Evolutionary conservation across 1,140 invertebrate species (phyloP), one percentile per base, ranked within the genome.

Genomic region (Psix sp.): DNA sequence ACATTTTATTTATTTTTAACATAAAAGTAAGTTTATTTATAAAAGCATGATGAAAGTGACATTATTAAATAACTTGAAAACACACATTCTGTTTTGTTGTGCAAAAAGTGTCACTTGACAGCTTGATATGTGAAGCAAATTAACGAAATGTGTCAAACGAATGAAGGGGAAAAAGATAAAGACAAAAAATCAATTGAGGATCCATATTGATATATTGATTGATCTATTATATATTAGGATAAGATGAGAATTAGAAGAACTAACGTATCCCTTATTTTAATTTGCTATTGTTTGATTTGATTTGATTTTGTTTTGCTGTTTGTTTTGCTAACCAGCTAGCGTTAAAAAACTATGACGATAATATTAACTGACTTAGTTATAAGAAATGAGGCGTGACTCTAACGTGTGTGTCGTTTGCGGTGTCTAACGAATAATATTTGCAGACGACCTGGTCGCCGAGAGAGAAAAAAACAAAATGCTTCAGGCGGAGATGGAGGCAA

Each of bases 401-500:
- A 48, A 39, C 6, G 40, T 45, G 59, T 52, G 42, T 31, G 17
- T 40, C 16, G 48, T 60, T 56, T 66, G 60, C 63, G 40, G 81
- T 84, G 78, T 86, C 68, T 87, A 86, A 87, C 82, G 56, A 82
- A 78, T 86, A 72, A 87, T 86, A 77, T 86, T 93, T 92, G 82
- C 93, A 99, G 97, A 98, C 91, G 96, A 99, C 89, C 92, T 99
- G 85, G 90, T 96, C 86, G 90, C 91, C 82, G 96, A 98, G 90
- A 95, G 95, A 90, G 94, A 96, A 89, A 96, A 96, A 91, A 97
- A 96, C 91, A 97, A 96, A 92, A 89, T 95, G 86, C 92, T 99
- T 80, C 94, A 97, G 88, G 95, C 97, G 87, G 98, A 99, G 88
- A 98, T 99, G 95, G 98, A 99, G 89, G 93, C 95, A 82, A 99